Evolutionary conservation across 2,797 vertebrate species (phyloP), one percentile per base, ranked within the genome.

Genomic region (Squalus acanthias): DNA sequence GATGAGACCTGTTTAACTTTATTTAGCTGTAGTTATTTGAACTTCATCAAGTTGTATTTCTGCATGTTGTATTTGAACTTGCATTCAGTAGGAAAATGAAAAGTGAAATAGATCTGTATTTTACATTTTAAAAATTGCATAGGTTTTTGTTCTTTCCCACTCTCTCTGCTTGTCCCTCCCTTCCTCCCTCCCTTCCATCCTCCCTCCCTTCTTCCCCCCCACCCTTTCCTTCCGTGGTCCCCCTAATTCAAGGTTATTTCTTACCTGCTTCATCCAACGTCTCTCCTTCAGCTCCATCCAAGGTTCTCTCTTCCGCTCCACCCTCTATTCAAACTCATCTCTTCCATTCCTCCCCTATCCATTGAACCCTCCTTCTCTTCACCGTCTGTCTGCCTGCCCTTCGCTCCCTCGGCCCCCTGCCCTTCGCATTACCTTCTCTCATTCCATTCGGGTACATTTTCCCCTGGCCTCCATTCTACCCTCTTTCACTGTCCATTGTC

Each of bases 71-170:
- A 50, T 50, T 85, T 50, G 6, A 85, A 85, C 20, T 85, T 85
- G 17, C 6, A 0, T 0, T 26, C 7, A 0, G 3, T 13, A 94
- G 6, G 57, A 0, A 0, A 6, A 50, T 39, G 0, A 4, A 67
- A 24, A 24, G 1, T 2, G 82, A 74, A 0, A n/a, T 96, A 50
- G 13, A 0, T 15, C 91, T 96, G 53, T 74, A 96, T 22, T 67
- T 60, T 50, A 88, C 96, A 69, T 96, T 96, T 88, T 26, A 89
- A 95, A 57, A 96, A 87, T 95, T 24, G 15, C 50, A 89, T 93
- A 67, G 82, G 53, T 10, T 95, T 87, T 76, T 87, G 63, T 70
- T 50, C 96, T 96, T 96, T 79, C 96, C 92, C 70, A 4, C 91
- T 72, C 96, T 67, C 39, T 63, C 60, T 63, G 60, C 60, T 3